A percentile compares a stretch with the other conserved stretches of the same genome.
Evolutionary conservation across 2,888 invertebrate species (phyloP).

Genomic region (Morpho deidamia): DNA sequence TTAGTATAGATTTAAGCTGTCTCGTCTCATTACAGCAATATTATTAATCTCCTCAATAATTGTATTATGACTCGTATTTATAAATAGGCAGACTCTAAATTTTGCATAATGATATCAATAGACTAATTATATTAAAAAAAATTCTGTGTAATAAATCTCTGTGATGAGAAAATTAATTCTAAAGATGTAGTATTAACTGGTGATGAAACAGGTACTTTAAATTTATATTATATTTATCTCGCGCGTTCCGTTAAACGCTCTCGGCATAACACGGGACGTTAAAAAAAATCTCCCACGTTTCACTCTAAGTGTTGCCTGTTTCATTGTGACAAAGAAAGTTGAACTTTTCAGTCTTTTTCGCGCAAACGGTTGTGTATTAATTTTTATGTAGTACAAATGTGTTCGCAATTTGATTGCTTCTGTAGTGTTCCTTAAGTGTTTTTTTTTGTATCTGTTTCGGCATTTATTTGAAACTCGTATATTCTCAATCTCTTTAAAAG

Average conservation of each 20-base stretch:
- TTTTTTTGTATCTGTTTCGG: slow-evolving; percentile 61
- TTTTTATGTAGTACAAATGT: slow-evolving; percentile 79
- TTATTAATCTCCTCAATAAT: slow-evolving; percentile 52
- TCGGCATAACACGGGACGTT: slow-evolving; percentile 4
- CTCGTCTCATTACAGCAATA: slow-evolving; percentile 69
- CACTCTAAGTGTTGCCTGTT: slow-evolving; percentile 33
- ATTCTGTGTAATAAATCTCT: slow-evolving; percentile 71
- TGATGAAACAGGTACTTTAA: slow-evolving; percentile 49
- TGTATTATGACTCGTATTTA: slow-evolving; percentile 54
- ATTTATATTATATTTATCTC: slow-evolving; percentile 26
- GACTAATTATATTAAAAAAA: slow-evolving; percentile 49
- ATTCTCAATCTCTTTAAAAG: slow-evolving; percentile 50
- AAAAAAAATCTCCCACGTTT: slow-evolving; percentile 16
- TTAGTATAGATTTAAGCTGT: slow-evolving; percentile 60
- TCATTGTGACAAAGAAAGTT: slow-evolving; percentile 68
- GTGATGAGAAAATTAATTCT: slow-evolving; percentile 75
- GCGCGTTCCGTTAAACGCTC: slow-evolving; percentile 16
- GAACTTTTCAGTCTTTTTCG: slow-evolving; percentile 75
- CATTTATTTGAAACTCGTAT: slow-evolving; percentile 68
- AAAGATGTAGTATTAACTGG: slow-evolving; percentile 65
- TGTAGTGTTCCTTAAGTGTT: slow-evolving; percentile 75
- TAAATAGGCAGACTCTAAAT: slow-evolving; percentile 64
- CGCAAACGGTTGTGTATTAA: slow-evolving; percentile 78
- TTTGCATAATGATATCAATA: slow-evolving; percentile 72
- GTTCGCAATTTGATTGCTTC: slow-evolving; percentile 78